Evolutionary conservation across 2,797 vertebrate species (phyloP).

Genomic region (Graptemys geographica): DNA sequence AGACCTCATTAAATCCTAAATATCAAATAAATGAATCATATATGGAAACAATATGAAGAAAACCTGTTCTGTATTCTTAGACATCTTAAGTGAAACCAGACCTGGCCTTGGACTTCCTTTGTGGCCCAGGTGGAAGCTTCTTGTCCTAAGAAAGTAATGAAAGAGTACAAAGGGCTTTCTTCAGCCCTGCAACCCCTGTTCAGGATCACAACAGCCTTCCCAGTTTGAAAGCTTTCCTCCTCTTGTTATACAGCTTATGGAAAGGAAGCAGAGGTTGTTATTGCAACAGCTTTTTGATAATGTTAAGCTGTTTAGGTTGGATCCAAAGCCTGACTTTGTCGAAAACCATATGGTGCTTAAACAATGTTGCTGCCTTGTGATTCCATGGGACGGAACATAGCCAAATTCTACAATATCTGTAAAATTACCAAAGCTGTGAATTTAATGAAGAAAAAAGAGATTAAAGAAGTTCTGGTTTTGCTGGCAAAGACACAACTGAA

Average conservation of each 20-base stretch:
- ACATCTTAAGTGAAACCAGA: slow-evolving; percentile 75
- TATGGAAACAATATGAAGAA: slow-evolving; percentile 50
- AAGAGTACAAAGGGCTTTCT: slow-evolving; percentile 61
- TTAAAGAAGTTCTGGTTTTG: slow-evolving; percentile 53
- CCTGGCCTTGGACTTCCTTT: slow-evolving; percentile 56
- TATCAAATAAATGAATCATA: slow-evolving; percentile 52
- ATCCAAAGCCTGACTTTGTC: slow-evolving; percentile 71
- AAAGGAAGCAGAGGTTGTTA: slow-evolving; percentile 68
- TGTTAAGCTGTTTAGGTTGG: slow-evolving; percentile 77
- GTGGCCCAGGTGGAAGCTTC: slow-evolving; percentile 67
- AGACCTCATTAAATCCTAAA: slow-evolving; percentile 38
- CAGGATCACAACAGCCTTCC: slow-evolving; percentile 63
- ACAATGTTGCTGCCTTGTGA: slow-evolving; percentile 56
- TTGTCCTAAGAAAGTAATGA: slow-evolving; percentile 58
- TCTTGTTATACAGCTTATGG: slow-evolving; percentile 39
- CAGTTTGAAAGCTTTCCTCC: slow-evolving; percentile 51
- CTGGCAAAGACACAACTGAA: slow-evolving; percentile 50
- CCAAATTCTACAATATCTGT: slow-evolving; percentile 67
- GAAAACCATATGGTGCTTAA: slow-evolving; percentile 77
- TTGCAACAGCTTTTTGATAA: slow-evolving; percentile 74
- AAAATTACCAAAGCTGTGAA: slow-evolving; percentile 66
- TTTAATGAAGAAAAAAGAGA: slow-evolving; percentile 66
- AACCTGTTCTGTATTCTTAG: slow-evolving; percentile 49
- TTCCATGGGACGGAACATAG: slow-evolving; percentile 47
- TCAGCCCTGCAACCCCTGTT: slow-evolving; percentile 49